phyloP scores from a whole-genome alignment of 2,797 vertebrate species.

The Rhabdomys pumilio region DNA sequence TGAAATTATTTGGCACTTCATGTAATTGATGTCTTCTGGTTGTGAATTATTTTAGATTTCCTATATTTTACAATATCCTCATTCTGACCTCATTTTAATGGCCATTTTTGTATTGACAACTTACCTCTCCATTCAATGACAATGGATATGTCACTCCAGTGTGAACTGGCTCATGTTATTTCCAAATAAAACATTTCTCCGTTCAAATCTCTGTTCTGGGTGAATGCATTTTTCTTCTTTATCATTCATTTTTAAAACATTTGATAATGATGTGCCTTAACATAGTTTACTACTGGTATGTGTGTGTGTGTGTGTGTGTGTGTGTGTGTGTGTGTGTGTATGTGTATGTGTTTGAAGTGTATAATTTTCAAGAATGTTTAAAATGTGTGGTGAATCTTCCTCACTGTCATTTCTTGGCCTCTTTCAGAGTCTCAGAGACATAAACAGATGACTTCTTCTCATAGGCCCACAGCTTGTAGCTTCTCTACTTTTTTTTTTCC shows the following conservation, averaged over 20 bases:
- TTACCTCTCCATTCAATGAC: conserved; percentile 6
- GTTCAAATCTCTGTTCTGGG: not conserved
- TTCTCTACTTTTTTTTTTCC: conserved; percentile 19
- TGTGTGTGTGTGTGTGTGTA: conserved; percentile 10
- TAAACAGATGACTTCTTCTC: not conserved
- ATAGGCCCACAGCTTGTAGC: not conserved
- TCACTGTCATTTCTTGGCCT: not conserved
- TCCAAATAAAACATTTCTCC: conserved; percentile 28
- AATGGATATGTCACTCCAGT: not conserved
- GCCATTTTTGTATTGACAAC: not conserved
- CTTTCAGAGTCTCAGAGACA: not conserved
- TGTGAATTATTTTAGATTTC: conserved; percentile 70
- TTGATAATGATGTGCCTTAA: conserved; percentile 22
- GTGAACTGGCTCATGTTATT: conserved; percentile 1
- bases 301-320: not conserved
- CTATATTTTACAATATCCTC: conserved; percentile 8
- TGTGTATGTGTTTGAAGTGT: conserved; percentile 43
- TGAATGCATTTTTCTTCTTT: not conserved
- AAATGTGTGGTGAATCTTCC: not conserved
- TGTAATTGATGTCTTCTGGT: conserved; percentile 23
- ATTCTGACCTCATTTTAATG: not conserved
- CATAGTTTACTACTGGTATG: conserved; percentile 26
- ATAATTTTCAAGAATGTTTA: conserved; percentile 66
- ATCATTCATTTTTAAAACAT: conserved; percentile 53
- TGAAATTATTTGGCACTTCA: not conserved